phyloP scores from a whole-genome alignment of 2,113 vertebrate genomes.

The Microtus richardsoni region DNA sequence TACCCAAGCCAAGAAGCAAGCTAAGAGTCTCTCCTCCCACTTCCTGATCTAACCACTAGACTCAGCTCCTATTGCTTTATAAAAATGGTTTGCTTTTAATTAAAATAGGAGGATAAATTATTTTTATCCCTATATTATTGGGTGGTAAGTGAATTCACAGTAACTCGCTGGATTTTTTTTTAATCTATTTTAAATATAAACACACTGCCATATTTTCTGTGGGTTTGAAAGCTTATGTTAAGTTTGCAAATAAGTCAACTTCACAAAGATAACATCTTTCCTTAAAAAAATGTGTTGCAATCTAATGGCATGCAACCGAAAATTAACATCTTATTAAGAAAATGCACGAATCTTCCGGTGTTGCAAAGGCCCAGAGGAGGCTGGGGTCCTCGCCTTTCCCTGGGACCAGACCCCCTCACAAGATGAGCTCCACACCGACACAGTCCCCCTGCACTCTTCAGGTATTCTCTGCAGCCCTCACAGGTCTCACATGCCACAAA shows the following conservation, averaged over 20 bases:
- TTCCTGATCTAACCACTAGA: slow-evolving; percentile 78
- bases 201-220: slow-evolving; percentile 89
- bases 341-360: slow-evolving; percentile 78
- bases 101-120: slow-evolving; percentile 84
- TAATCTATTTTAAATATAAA: slow-evolving; percentile 87
- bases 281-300: slow-evolving; percentile 84
- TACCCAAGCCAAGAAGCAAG: slow-evolving; percentile 18
- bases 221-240: slow-evolving; percentile 91
- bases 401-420: rapidly evolving
- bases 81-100: slow-evolving; percentile 81
- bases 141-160: slow-evolving; percentile 84
- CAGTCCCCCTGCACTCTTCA: not conserved
- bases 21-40: slow-evolving; percentile 30
- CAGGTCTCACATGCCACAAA: not conserved
- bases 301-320: slow-evolving; percentile 84
- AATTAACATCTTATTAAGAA: slow-evolving; percentile 87
- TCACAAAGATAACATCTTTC: slow-evolving; percentile 89
- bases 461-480: not conserved
- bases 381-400: not conserved
- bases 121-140: slow-evolving; percentile 84
- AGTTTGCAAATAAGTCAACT: slow-evolving; percentile 91
- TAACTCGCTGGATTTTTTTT: slow-evolving; percentile 83
- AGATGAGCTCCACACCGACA: not conserved
- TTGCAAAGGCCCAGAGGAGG: slow-evolving; percentile 30
- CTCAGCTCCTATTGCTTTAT: slow-evolving; percentile 72